These are phyloP conservation scores for Melitaea cinxia DNA, from an alignment of 1,140 invertebrate genomes.

Conservation along the genomic window DNA sequence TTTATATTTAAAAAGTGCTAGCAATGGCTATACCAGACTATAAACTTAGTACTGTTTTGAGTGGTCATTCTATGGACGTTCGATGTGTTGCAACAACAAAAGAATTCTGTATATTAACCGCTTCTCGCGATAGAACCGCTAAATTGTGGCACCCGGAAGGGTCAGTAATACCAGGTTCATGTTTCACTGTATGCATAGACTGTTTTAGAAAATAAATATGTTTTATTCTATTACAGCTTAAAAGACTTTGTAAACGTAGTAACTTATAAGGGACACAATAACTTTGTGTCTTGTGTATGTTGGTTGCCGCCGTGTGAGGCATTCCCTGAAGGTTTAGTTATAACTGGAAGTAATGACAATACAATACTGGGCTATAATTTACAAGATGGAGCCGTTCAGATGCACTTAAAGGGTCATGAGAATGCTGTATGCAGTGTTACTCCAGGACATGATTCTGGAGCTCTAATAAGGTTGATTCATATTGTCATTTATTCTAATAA, in stretches of 20 bases:
- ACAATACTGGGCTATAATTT: conserved; percentile 89
- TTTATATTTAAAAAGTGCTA: conserved; percentile 20
- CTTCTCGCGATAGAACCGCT: conserved; percentile 92
- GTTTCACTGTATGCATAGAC: neutral
- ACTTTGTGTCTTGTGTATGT: conserved; percentile 92
- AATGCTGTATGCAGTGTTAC: conserved; percentile 85
- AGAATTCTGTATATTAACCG: conserved; percentile 89
- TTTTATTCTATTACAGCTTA: conserved; percentile 69
- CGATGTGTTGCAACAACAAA: conserved; percentile 86
- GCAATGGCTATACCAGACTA: conserved; percentile 83
- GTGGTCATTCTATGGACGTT: conserved; percentile 93
- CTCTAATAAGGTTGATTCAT: conserved; percentile 72
- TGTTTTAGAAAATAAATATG: conserved; percentile 5
- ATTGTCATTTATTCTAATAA: no score
- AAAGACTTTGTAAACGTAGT: conserved; percentile 83
- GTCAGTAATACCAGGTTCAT: conserved; percentile 79
- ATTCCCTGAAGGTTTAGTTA: conserved; percentile 89
- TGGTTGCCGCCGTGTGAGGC: conserved; percentile 86
- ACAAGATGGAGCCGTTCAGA: conserved; percentile 82
- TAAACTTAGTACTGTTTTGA: conserved; percentile 89
- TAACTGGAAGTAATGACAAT: conserved; percentile 95
- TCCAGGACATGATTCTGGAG: conserved; percentile 69
- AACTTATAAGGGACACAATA: conserved; percentile 90
- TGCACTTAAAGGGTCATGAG: conserved; percentile 90
- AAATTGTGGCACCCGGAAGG: conserved; percentile 91